phyloP scores from a whole-genome alignment of 2,888 invertebrate species.

The Trachelus tabidus region DNA sequence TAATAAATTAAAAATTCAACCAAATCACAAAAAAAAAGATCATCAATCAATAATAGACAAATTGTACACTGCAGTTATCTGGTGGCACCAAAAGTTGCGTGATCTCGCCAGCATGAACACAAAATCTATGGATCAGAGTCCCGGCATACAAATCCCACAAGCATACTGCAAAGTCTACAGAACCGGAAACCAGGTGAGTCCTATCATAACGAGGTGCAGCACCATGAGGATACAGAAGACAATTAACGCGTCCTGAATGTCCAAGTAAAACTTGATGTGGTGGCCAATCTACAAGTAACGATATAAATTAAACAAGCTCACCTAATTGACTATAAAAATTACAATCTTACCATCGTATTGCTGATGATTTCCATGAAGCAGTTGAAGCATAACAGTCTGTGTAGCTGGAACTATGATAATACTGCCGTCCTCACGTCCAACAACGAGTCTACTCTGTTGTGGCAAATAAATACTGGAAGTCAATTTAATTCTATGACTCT shows the following conservation, averaged over 20 bases:
- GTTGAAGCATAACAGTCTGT: conserved; percentile 92
- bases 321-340: conserved; percentile 11
- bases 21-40: too few relatives aligned
- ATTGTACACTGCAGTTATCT: conserved; percentile 81
- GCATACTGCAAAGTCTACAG: conserved; percentile 97
- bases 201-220: conserved; percentile 90
- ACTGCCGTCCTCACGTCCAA: conserved; percentile 94
- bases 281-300: conserved; percentile 79
- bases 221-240: conserved; percentile 93
- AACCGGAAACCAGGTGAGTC: conserved; percentile 92
- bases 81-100: conserved; percentile 95
- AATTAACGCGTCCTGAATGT: conserved; percentile 94
- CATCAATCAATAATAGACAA: not conserved
- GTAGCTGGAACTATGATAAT: conserved; percentile 97
- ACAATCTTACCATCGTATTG: conserved; percentile 75
- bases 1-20: too few relatives aligned
- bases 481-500: conserved; percentile 80
- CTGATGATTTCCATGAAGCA: conserved; percentile 89
- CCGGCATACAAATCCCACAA: conserved; percentile 96
- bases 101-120: conserved; percentile 98
- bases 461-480: conserved; percentile 96
- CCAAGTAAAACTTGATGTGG: conserved; percentile 88
- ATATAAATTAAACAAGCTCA: not conserved
- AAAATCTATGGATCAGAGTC: conserved; percentile 90
- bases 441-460: conserved; percentile 91